Base-by-base conservation (phyloP, 2,113 vertebrate genomes). In the Lepus americanus region DNA sequence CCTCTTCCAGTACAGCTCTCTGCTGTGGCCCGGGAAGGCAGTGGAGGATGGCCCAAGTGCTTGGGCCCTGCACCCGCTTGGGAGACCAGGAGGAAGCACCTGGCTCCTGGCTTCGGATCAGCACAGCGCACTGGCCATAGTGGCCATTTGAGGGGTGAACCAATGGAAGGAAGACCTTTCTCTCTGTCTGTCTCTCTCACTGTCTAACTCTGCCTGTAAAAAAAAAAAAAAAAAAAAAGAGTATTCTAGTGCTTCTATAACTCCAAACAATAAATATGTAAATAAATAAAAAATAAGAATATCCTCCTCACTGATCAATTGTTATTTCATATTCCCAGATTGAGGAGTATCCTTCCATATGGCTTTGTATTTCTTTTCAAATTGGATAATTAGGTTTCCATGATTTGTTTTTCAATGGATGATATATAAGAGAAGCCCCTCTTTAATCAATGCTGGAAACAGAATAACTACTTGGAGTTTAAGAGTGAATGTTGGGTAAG, bases 231-330 rank as follows among this genome's bases (percentile, higher is more conserved):
- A 39, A 44, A 83, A 8, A 53, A 84, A 10, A 27, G 53, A 76
- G 23, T 44, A 88, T 66, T 78, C 39, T 31, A 87, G 19, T 25
- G 5, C 20, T 89, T 95, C 79, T 86, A 70, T 90, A 76, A 83
- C 17, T 95, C 92, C 59, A 66, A 81, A 94, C 73, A 89, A 95
- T 79, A n/a, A 76, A 92, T 51, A 87, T 8, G 10, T 10, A 49
- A n/a, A 87, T 61, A 73, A 77, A 63, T 49, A 85, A 80, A 93
- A 87, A 33, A 77, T 29, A 93, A n/a, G 78, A 87, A 51, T 33
- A 70, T n/a, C 16, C 10, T 17, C 19, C 33, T 94, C 80, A 20
- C 85, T 49, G n/a, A 55, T 89, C 53, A 78, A 6, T 77, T 74
- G 39, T 90, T 29, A 59, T n/a, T 63, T 49, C 27, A 10, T 67